Base-by-base conservation (phyloP, 2,888 invertebrate species). In the Choristoneura rosaceana region DNA sequence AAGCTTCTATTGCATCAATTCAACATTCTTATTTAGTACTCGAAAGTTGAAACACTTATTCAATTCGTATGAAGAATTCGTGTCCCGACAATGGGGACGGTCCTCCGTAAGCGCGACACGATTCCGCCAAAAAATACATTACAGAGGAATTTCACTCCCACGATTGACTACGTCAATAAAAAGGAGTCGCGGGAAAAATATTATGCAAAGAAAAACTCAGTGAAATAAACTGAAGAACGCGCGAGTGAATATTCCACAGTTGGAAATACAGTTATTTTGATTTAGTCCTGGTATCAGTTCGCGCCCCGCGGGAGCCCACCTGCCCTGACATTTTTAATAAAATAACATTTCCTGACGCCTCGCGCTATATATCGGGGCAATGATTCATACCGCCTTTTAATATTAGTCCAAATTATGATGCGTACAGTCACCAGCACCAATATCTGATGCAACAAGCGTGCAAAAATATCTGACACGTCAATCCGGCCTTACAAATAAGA, bases 131-230 rank as follows among this genome's bases (percentile, higher is more conserved):
- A 84, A 87, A 84, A 86, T 80, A 85, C 83, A 86, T 85, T 82
- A 81, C 82, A 80, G 80, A 78, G 84, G 78, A 79, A 82, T 80
- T 79, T 79, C 77, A 84, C 85, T 86, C 84, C 83, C 83, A 82
- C 88, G 84, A 89, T 86, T 87, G 87, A 87, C 87, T 85, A 85
- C 85, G 89, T 90, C 89, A 88, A 90, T 89, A 86, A 84, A 85
- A 75, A 77, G 73, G 76, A 78, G 74, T 76, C 64, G 77, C 47
- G 76, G 25, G 76, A 80, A 80, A 81, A 81, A 84, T 81, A 81
- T 79, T 82, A 80, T 81, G 79, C 80, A 79, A 81, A 78, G 76
- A 76, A 74, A 76, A 77, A 77, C 73, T 76, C 70, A 71, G 75
- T 74, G 74, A 78, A 82, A 80, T 81, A 83, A 84, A 82, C 77